Evolutionary conservation across 2,113 vertebrate species (phyloP).

Genomic region (Cyprinodon tularosa): DNA sequence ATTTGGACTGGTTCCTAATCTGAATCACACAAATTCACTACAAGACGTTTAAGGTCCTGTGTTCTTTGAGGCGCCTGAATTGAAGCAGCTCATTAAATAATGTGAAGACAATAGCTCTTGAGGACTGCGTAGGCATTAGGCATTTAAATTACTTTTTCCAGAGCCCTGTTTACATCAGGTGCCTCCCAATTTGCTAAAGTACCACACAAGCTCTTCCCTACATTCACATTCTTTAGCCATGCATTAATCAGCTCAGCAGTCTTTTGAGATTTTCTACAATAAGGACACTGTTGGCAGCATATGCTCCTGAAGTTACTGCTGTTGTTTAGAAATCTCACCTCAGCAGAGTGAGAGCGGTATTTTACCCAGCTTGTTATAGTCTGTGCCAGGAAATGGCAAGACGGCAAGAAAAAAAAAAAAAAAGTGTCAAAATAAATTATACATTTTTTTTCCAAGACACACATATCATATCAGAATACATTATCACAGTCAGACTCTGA

Average conservation of each 20-base stretch:
- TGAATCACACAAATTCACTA: neutral
- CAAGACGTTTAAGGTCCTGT: neutral
- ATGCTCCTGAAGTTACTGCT: slow-evolving; percentile 47
- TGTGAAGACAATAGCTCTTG: neutral
- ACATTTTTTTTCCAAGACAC: slow-evolving; percentile 68
- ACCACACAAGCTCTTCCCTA: neutral
- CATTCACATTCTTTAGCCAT: neutral
- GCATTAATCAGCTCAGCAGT: neutral
- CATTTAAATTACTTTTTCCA: neutral
- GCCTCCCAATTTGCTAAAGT: neutral
- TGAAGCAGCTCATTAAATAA: neutral
- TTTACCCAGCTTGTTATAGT: slow-evolving; percentile 58
- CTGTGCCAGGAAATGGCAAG: slow-evolving; percentile 60
- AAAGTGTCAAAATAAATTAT: slow-evolving; percentile 76
- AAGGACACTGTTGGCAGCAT: slow-evolving; percentile 14
- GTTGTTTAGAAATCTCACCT: slow-evolving; percentile 68
- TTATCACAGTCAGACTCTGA: slow-evolving; percentile 70
- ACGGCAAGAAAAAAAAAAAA: slow-evolving; percentile 45
- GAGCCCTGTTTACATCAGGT: neutral
- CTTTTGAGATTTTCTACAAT: slow-evolving; percentile 14
- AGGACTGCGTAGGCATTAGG: neutral
- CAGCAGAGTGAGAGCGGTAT: slow-evolving; percentile 60
- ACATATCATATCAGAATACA: slow-evolving; percentile 75
- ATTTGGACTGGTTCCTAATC: neutral
- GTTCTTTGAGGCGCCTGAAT: neutral